These are phyloP conservation scores for Agrypnia vestita DNA, from an alignment of 1,140 invertebrate genomes.

Conservation along the genomic window DNA sequence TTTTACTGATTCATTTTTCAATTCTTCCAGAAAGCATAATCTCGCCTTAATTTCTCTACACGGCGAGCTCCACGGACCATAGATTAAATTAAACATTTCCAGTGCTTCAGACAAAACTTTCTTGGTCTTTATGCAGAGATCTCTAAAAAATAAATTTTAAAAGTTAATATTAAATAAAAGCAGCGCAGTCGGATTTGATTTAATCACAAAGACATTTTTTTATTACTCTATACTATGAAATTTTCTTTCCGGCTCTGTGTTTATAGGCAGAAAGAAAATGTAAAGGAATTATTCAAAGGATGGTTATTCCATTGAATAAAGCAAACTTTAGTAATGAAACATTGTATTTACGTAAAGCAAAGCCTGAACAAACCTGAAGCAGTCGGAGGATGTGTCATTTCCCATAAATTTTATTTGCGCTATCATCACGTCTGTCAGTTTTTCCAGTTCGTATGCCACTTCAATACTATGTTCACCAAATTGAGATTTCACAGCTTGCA, in stretches of 20 bases:
- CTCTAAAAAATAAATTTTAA: neutral
- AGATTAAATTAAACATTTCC: neutral
- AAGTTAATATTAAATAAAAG: neutral
- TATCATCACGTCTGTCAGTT: constrained; percentile 65
- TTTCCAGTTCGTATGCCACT: constrained; percentile 65
- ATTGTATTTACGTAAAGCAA: neutral
- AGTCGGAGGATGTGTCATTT: constrained; percentile 54
- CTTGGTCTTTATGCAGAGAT: neutral
- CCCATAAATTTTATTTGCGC: constrained; percentile 64
- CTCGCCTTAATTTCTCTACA: neutral
- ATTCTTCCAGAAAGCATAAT: neutral
- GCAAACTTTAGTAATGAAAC: neutral
- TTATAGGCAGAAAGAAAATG: neutral
- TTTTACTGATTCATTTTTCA: neutral
- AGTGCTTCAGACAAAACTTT: neutral
- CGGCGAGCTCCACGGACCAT: constrained; percentile 2
- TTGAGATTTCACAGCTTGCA: neutral
- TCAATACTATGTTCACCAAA: constrained; percentile 35
- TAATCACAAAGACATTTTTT: neutral
- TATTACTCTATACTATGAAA: neutral
- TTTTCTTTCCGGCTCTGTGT: neutral
- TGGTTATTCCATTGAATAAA: neutral
- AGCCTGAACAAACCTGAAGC: neutral
- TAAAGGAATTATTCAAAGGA: neutral
- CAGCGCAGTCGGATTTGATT: neutral